Percentiles rank a stretch among this genome's conserved stretches.
Evolutionary conservation across 2,113 vertebrate species (phyloP).

Genomic region (Lucifuga dentata): DNA sequence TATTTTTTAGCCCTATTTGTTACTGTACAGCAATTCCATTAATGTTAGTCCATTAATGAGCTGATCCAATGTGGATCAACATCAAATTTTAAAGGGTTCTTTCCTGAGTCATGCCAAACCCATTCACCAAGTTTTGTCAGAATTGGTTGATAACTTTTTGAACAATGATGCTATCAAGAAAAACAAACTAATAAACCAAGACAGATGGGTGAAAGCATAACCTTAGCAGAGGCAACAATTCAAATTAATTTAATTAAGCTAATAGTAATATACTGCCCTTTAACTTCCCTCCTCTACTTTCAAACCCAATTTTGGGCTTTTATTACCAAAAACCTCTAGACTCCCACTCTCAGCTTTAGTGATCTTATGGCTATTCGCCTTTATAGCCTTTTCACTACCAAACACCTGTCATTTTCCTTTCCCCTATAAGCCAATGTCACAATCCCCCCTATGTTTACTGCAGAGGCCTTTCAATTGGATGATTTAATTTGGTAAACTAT

Average conservation of each 20-base stretch:
- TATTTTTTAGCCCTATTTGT: no score
- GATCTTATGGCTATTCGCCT: conserved; percentile 1
- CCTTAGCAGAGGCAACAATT: no score
- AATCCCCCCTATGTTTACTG: conserved; percentile 17
- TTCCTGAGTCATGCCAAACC: no score
- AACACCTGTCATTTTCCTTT: conserved; percentile 14
- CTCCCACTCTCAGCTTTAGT: neutral
- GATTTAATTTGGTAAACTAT: conserved; percentile 46
- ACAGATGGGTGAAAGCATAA: no score
- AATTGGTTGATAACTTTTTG: no score
- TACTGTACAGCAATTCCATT: no score
- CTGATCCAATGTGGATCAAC: no score
- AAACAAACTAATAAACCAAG: no score
- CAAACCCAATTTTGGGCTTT: conserved; percentile 22
- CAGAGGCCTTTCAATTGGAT: conserved; percentile 22
- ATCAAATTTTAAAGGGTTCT: no score
- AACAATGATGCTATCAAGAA: no score
- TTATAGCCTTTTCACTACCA: conserved; percentile 21
- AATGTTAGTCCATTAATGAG: no score
- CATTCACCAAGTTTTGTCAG: no score
- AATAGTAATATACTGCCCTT: neutral
- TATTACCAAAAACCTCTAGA: conserved; percentile 4
- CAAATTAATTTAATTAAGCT: neutral
- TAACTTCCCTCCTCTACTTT: conserved; percentile 8
- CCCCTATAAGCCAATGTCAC: conserved; percentile 10